Base-by-base conservation (phyloP, 2,888 invertebrate genomes). In the Macrosoma leucophasiata region DNA sequence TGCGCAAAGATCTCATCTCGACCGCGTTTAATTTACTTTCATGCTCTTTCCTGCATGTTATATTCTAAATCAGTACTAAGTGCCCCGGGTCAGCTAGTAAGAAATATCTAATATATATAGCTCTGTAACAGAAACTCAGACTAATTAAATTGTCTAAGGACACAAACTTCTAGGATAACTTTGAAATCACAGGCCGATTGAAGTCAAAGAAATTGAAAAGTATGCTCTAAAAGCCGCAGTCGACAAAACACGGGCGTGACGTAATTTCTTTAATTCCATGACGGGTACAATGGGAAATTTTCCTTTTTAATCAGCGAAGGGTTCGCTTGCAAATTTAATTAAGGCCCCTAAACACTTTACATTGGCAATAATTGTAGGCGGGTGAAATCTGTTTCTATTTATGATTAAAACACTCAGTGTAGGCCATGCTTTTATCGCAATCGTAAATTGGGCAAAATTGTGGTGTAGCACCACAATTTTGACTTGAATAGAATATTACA, bases 311-410 rank as follows among this genome's bases (percentile, higher is more conserved):
- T 66, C 63, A 62, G 57, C 45, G 52, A 36, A 60, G 59, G 55
- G 54, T 41, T 58, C 43, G 45, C 50, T 56, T 49, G 46, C 57
- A 38, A 59, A 70, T 77, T 78, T 72, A 77, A 76, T 78, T 74
- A 74, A 70, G 60, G 55, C 53, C 48, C 50, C 61, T 59, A 67
- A 72, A 71, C 65, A 70, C 64, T 72, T 70, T 58, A 73, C 70
- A 71, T 73, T 59, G 63, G 63, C 61, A 70, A 73, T 78, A 68
- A 76, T 51, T 46, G 38, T 39, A n/a, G n/a, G 22, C 22, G 33
- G 27, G 21, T 17, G 26, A 30, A 20, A 25, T 20, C 29, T 29
- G 20, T 13, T 29, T 15, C 25, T 21, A 22, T 14, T 22, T 18
- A 30, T 21, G 26, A 30, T 36, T 26, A 30, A 18, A 29, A 30